phyloP scores from a whole-genome alignment of 2,113 vertebrate species.

The Halichoeres trimaculatus region DNA sequence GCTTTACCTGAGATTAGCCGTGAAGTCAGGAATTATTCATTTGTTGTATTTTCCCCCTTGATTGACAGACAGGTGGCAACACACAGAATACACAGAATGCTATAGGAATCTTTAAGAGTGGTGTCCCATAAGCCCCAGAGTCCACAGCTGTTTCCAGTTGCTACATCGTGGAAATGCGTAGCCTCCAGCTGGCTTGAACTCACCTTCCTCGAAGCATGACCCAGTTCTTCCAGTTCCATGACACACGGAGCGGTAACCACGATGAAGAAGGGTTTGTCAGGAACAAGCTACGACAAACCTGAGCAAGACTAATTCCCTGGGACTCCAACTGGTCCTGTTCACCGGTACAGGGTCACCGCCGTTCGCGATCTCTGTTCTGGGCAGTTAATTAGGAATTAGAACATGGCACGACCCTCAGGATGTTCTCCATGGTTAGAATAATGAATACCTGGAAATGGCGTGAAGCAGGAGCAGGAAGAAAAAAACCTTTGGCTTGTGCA shows the following conservation, averaged over 20 bases:
- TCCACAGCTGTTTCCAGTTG: slow-evolving; percentile 52
- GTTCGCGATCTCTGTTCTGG: slow-evolving; percentile 61
- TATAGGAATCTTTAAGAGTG: slow-evolving; percentile 7
- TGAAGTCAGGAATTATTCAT: slow-evolving; percentile 58
- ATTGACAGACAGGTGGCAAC: slow-evolving; percentile 58
- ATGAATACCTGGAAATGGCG: slow-evolving; percentile 73
- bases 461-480: background rate
- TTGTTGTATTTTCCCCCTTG: slow-evolving; percentile 51
- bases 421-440: slow-evolving; percentile 67
- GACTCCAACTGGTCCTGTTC: slow-evolving; percentile 50
- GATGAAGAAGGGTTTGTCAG: slow-evolving; percentile 7
- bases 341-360: slow-evolving; percentile 54
- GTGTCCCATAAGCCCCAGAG: slow-evolving; percentile 36
- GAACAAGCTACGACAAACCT: slow-evolving; percentile 8
- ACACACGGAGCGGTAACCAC: slow-evolving; percentile 7
- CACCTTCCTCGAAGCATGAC: slow-evolving; percentile 25
- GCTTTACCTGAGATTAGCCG: slow-evolving; percentile 60
- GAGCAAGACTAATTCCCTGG: slow-evolving; percentile 41
- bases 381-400: slow-evolving; percentile 77
- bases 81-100: slow-evolving; percentile 43
- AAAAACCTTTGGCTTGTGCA: slow-evolving; percentile 38
- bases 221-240: slow-evolving; percentile 23
- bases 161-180: background rate
- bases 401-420: slow-evolving; percentile 62
- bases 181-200: slow-evolving; percentile 37